Percentiles rank a stretch among this genome's conserved stretches.
phyloP scores from a whole-genome alignment of 1,140 invertebrate genomes.

The Lordiphosa clarofinis region DNA sequence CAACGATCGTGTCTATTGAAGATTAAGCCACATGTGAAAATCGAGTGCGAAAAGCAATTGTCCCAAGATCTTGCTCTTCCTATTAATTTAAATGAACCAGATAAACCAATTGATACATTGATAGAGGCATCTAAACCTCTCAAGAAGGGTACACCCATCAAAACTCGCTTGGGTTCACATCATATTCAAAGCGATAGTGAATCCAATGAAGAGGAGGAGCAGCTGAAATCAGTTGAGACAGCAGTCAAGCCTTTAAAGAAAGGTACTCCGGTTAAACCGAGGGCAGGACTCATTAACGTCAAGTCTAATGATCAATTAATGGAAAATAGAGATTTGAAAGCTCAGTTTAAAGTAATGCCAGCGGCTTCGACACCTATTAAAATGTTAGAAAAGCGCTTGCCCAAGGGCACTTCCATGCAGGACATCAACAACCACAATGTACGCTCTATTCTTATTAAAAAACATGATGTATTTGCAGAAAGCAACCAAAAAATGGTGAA shows the following conservation, averaged over 20 bases:
- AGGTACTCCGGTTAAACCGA: constrained; percentile 31
- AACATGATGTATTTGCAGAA: constrained; percentile 43
- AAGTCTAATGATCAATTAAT: constrained; percentile 31
- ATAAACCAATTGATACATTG: not conserved
- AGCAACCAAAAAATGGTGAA: constrained; percentile 45
- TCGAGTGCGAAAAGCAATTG: too few relatives aligned
- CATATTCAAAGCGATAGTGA: not conserved
- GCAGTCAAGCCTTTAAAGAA: constrained; percentile 25
- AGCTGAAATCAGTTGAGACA: not conserved
- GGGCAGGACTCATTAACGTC: constrained; percentile 31
- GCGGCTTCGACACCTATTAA: constrained; percentile 19
- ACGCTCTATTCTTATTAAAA: constrained; percentile 58
- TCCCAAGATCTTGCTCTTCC: too few relatives aligned
- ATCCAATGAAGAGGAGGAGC: constrained; percentile 14
- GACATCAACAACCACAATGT: constrained; percentile 16
- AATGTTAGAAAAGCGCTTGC: constrained; percentile 6
- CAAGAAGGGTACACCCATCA: constrained; percentile 2
- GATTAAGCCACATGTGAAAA: too few relatives aligned
- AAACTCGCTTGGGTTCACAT: not conserved
- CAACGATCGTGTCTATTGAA: too few relatives aligned
- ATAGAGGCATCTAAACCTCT: not conserved
- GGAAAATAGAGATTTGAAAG: not conserved
- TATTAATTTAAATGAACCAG: not conserved
- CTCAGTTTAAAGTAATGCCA: not conserved
- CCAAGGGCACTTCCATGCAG: constrained; percentile 40